Evolutionary conservation across 2,797 vertebrate species (phyloP).

Genomic region (Morelia viridis): DNA sequence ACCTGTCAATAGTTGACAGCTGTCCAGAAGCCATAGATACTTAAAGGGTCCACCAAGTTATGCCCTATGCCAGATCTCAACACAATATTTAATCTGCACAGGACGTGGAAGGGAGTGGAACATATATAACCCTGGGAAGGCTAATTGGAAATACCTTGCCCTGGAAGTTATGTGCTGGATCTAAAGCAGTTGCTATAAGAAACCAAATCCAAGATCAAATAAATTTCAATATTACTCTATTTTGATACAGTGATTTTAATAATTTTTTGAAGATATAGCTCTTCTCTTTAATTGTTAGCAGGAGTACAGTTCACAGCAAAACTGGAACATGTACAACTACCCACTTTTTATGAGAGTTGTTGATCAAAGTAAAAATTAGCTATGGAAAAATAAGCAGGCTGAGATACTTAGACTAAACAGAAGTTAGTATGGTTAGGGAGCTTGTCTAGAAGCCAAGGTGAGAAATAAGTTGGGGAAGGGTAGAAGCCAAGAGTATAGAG

Average conservation of each 20-base stretch:
- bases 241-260: neutral
- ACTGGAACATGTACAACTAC: neutral
- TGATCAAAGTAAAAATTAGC: neutral
- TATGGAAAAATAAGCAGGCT: neutral
- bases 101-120: neutral
- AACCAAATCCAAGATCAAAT: neutral
- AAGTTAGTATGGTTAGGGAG: neutral
- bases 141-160: neutral
- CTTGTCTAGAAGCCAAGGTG: neutral
- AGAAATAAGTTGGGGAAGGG: neutral
- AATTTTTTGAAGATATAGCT: neutral
- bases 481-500: neutral
- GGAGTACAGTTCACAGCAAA: neutral
- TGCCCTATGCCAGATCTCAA: neutral
- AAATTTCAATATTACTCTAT: neutral
- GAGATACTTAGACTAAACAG: neutral
- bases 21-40: neutral
- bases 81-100: neutral
- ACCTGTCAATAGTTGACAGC: neutral
- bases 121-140: neutral
- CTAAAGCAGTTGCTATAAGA: neutral
- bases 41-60: neutral
- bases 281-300: neutral
- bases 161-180: neutral
- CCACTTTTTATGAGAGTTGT: neutral